Evolutionary conservation across 2,113 vertebrate genomes (phyloP).

Genomic region (Odontesthes bonariensis): DNA sequence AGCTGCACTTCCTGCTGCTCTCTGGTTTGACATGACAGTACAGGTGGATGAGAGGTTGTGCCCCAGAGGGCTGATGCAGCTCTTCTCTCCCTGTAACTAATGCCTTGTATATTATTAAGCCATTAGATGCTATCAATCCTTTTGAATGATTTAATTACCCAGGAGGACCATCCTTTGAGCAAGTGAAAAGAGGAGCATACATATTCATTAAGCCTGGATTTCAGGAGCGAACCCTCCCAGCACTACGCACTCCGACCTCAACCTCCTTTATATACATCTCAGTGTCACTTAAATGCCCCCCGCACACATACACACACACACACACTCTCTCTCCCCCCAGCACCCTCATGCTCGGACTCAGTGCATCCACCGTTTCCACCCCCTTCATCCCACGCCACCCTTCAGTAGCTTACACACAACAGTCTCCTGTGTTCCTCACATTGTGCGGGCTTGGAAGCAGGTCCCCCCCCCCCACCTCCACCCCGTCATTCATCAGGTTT

Average conservation of each 20-base stretch:
- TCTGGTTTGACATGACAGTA: constrained; percentile 44
- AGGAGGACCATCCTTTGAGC: constrained; percentile 67
- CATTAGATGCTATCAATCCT: constrained; percentile 78
- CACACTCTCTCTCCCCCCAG: not conserved
- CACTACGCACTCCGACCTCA: constrained; percentile 26
- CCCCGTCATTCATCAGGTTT: constrained; percentile 71
- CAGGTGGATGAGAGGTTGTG: constrained; percentile 65
- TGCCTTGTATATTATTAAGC: constrained; percentile 79
- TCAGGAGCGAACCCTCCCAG: constrained; percentile 36
- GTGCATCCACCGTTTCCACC: constrained; percentile 31
- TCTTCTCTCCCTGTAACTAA: constrained; percentile 58
- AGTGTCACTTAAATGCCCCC: constrained; percentile 18
- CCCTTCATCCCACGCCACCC: constrained; percentile 38
- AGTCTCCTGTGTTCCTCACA: constrained; percentile 73
- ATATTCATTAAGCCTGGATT: constrained; percentile 72
- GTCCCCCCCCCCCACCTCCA: constrained; percentile 42
- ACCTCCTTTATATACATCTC: constrained; percentile 17
- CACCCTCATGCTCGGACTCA: constrained; percentile 20
- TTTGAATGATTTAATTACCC: constrained; percentile 78
- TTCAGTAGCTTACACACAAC: constrained; percentile 74
- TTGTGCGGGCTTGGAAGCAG: constrained; percentile 67
- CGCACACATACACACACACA: not conserved
- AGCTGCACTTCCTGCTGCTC: constrained; percentile 27
- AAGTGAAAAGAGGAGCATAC: constrained; percentile 67
- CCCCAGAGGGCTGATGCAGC: constrained; percentile 33